phyloP scores from a whole-genome alignment of 2,888 invertebrate genomes.

The Drosophila borborema region DNA sequence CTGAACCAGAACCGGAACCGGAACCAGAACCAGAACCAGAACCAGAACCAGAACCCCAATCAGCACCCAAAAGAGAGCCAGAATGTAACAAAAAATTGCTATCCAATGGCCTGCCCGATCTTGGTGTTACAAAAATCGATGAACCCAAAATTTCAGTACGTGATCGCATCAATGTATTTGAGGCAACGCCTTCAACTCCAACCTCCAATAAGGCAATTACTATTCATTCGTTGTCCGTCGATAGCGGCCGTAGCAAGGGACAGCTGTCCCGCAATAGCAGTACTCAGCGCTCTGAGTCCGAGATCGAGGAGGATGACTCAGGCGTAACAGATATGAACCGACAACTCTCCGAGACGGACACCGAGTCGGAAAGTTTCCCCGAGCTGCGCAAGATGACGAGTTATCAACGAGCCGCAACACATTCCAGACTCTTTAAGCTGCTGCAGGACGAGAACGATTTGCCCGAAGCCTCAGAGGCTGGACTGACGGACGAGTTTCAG shows the following conservation, averaged over 20 bases:
- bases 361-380: constrained; percentile 88
- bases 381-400: constrained; percentile 87
- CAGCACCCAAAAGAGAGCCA: constrained; percentile 5
- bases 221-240: constrained; percentile 77
- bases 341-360: constrained; percentile 89
- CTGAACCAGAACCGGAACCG: constrained; percentile 42
- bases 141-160: constrained; percentile 82
- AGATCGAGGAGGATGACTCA: constrained; percentile 88
- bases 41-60: constrained; percentile 44
- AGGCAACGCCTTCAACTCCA: constrained; percentile 63
- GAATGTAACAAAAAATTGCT: constrained; percentile 41
- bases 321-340: constrained; percentile 90
- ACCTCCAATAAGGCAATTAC: constrained; percentile 44
- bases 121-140: constrained; percentile 66
- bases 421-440: constrained; percentile 89
- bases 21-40: constrained; percentile 65
- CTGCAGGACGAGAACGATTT: constrained; percentile 87
- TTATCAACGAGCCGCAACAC: constrained; percentile 90
- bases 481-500: constrained; percentile 77
- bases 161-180: constrained; percentile 83
- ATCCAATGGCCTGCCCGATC: constrained; percentile 72
- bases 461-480: constrained; percentile 51
- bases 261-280: constrained; percentile 83
- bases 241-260: constrained; percentile 75
- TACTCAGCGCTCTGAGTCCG: constrained; percentile 85